Evolutionary conservation across 2,797 vertebrate species (phyloP), one percentile per base, ranked within the genome.

Genomic region (Aphelocoma californica): DNA sequence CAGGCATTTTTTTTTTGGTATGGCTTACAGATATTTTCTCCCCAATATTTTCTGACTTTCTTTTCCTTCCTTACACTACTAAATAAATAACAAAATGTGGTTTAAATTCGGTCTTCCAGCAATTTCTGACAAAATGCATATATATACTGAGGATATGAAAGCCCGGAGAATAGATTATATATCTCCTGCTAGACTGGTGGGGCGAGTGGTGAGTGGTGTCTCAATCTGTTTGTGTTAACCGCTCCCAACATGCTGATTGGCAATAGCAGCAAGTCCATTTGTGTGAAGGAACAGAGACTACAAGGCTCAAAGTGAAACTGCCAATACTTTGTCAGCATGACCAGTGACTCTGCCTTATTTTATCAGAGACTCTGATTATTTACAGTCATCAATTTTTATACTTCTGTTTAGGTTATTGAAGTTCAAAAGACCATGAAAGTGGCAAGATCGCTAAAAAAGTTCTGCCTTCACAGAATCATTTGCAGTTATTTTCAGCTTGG

Each of bases 81-180:
- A 56, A 58, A 87, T 79, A 86, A 81, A 60, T 50, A 74, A 20
- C 1, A 75, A 64, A 48, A 48, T 1, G 2, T 12, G 14, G 7
- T 69, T 95, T 86, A 75, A 90, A 56, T 44, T 58, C 2, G 3
- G 19, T 79, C 47, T 93, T 74, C 51, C 42, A 92, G 44, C 36
- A 78, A 24, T 45, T 82, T 88, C 66, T 88, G 67, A 71, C 66
- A 86, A 86, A 89, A 94, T 56, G 20, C 14, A 28, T 56, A 45
- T 25, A 38, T 36, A 36, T 23, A 29, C 3, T 51, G 26, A 36
- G 28, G 56, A 86, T 58, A 19, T 48, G 56, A 85, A 82, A 92
- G 20, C 26, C 57, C 1, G 0, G 8, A 70, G 62, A 58, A 74
- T 17, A 66, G 23, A 62, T 66, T 54, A 15, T 16, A 3, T 53